Conservation (phyloP, 2,113 vertebrate genomes). For the Caranx ignobilis region DNA sequence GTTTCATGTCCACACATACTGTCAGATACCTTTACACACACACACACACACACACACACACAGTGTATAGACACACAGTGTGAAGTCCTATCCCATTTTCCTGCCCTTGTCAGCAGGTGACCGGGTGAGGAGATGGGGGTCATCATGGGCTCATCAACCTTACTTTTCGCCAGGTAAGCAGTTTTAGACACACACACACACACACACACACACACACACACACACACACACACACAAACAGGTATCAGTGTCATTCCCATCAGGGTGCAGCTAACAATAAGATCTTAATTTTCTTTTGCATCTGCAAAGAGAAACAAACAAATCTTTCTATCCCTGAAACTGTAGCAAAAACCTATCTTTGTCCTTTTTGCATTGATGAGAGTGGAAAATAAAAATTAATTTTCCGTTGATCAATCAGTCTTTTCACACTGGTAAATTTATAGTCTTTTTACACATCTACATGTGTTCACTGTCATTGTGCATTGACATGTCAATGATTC, state of each 20-base stretch:
- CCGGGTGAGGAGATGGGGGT: slow-evolving; percentile 45
- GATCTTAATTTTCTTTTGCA: neutral
- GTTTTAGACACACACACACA: slow-evolving; percentile 26
- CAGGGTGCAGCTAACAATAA: neutral
- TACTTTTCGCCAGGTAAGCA: slow-evolving; percentile 54
- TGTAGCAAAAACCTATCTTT: neutral
- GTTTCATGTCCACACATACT: too few species aligned
- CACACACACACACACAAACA: neutral
- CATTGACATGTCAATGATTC: too few species aligned
- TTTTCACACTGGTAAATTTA: too few species aligned
- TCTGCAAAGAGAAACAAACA: too few species aligned
- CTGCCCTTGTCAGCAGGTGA: slow-evolving; percentile 67
- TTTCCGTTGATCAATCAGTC: too few species aligned
- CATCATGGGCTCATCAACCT: slow-evolving; percentile 60
- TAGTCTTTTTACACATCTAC: too few species aligned
- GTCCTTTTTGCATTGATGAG: too few species aligned
- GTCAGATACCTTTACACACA: too few species aligned
- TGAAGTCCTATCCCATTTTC: slow-evolving; percentile 18
- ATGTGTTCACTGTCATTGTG: too few species aligned
- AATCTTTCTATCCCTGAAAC: too few species aligned
- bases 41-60: too few species aligned
- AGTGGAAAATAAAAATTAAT: too few species aligned
- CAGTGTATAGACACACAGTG: slow-evolving; percentile 10
- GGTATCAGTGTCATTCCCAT: neutral
- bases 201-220: slow-evolving; percentile 27